These are phyloP conservation scores for Gisinianus flammeolus DNA, from an alignment of 2,888 invertebrate species.

Conservation along the genomic window DNA sequence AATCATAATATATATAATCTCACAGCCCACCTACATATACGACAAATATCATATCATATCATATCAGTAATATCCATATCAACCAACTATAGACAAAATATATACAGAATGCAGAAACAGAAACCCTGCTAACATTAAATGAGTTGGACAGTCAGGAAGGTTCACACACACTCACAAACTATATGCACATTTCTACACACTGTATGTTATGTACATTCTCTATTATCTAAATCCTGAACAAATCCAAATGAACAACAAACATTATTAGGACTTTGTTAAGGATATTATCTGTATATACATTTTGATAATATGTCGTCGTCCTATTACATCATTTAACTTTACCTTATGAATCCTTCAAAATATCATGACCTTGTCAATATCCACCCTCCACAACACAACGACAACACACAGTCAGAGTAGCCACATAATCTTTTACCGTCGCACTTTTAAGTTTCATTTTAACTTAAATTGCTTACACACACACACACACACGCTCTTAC, in stretches of 20 bases:
- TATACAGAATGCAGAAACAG: not conserved
- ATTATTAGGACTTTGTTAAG: not conserved
- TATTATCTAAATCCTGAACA: not conserved
- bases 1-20: no score
- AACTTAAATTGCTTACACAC: not conserved
- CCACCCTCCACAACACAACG: no score
- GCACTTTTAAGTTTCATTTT: not conserved
- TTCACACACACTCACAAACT: no score
- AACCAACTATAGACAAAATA: not conserved
- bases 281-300: not conserved
- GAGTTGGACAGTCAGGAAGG: not conserved
- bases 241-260: not conserved
- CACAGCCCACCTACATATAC: not conserved
- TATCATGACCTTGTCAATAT: no score
- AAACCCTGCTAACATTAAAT: not conserved
- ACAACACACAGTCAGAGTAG: no score
- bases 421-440: no score
- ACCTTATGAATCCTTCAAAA: not conserved
- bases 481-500: not conserved
- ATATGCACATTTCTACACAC: no score
- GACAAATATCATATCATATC: no score
- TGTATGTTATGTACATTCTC: not conserved
- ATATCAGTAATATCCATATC: no score
- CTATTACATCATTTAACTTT: not conserved
- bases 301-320: not conserved